A percentile compares a stretch with the other conserved stretches of the same genome.
These are phyloP conservation scores for Pipistrellus nathusii DNA, from an alignment of 2,797 vertebrate species.

Conservation along the genomic window DNA sequence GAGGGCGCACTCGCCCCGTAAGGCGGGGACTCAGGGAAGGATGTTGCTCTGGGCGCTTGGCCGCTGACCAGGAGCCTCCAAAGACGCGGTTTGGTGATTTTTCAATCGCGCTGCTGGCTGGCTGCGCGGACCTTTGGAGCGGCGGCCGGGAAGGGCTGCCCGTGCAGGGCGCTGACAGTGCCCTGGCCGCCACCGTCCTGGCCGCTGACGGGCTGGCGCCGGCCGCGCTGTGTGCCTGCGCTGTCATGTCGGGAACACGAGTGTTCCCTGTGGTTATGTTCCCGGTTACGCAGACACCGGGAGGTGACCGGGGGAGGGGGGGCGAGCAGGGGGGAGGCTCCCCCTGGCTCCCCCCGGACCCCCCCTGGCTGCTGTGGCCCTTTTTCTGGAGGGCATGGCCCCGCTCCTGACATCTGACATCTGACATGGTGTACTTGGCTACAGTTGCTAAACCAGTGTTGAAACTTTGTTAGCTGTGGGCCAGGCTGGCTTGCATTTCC, in stretches of 20 bases:
- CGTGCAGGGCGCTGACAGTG: not conserved
- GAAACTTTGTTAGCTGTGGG: not conserved
- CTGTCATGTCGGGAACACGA: not conserved
- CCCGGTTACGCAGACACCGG: not conserved
- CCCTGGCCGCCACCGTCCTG: no score
- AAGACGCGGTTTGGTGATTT: not conserved
- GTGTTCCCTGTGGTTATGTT: not conserved
- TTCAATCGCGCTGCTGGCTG: not conserved
- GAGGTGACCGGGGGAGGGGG: not conserved
- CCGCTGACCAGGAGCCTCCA: no score
- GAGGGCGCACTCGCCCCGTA: not conserved
- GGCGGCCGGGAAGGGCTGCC: not conserved
- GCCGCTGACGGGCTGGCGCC: no score
- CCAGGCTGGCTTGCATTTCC: not conserved
- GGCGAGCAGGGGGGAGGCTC: no score
- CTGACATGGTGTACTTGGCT: not conserved
- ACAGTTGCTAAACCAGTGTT: no score
- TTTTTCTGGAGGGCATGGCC: not conserved
- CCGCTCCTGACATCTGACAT: not conserved
- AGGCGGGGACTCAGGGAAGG: not conserved
- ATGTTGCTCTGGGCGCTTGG: not conserved
- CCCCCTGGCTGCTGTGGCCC: no score
- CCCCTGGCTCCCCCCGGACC: no score
- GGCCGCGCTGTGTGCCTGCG: not conserved
- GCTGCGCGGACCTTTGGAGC: not conserved